phyloP scores from a whole-genome alignment of 2,888 invertebrate species.

The Caenorhabditis zanzibari region DNA sequence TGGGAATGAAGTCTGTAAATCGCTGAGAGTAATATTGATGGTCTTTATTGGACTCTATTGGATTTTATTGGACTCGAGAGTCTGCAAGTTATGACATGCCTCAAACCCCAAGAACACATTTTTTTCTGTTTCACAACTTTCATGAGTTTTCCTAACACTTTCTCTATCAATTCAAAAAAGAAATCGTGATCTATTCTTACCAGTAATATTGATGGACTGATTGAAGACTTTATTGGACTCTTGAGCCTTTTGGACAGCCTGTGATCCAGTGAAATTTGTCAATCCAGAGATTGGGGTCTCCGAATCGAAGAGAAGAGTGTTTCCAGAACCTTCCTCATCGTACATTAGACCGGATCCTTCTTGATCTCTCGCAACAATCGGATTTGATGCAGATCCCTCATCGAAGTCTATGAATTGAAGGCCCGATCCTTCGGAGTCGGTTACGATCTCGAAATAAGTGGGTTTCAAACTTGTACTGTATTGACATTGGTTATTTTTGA shows the following conservation, averaged over 20 bases:
- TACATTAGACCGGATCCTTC: slow-evolving; percentile 54
- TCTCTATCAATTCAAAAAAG: too few species aligned
- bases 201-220: slow-evolving; percentile 55
- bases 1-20: too few species aligned
- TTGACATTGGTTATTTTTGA: too few species aligned
- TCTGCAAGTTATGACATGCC: slow-evolving; percentile 43
- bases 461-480: too few species aligned
- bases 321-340: slow-evolving; percentile 53
- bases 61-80: too few species aligned
- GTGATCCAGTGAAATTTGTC: slow-evolving; percentile 24
- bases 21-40: too few species aligned
- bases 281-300: too few species aligned
- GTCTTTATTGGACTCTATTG: too few species aligned
- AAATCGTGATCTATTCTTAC: slow-evolving; percentile 25
- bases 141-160: background rate
- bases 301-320: slow-evolving; percentile 30
- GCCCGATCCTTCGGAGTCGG: slow-evolving; percentile 36
- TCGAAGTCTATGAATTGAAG: slow-evolving; percentile 39
- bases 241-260: slow-evolving; percentile 2
- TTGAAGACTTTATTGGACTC: slow-evolving; percentile 18
- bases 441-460: too few species aligned
- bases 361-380: slow-evolving; percentile 35
- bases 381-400: slow-evolving; percentile 49
- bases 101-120: background rate
- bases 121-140: background rate